phyloP scores from a whole-genome alignment of 2,797 vertebrate genomes.

The Oreochromis grahami region DNA sequence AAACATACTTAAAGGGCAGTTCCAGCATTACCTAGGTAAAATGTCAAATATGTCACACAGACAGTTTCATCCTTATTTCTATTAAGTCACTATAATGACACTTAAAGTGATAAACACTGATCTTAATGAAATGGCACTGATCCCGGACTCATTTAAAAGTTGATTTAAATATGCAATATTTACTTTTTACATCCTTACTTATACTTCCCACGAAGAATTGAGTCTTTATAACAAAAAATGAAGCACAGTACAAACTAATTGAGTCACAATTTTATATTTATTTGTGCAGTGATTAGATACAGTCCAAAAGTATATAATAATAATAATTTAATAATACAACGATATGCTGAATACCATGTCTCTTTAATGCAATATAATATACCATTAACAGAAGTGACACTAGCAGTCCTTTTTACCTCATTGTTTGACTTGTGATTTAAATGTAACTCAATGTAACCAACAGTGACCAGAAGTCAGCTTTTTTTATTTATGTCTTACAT shows the following conservation, averaged over 20 bases:
- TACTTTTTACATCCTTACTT: neutral
- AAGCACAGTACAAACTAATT: rapidly evolving
- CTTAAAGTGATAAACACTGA: neutral
- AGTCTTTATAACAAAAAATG: neutral
- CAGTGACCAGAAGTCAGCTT: rapidly evolving
- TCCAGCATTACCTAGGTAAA: rapidly evolving
- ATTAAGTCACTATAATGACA: neutral
- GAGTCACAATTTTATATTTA: rapidly evolving
- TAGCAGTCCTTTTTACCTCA: neutral
- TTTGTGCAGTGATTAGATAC: rapidly evolving
- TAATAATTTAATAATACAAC: rapidly evolving
- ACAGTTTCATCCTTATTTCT: rapidly evolving
- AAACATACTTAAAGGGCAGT: rapidly evolving
- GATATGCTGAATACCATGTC: rapidly evolving
- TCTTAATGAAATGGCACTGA: no score
- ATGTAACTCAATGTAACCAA: neutral
- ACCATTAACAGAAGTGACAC: rapidly evolving
- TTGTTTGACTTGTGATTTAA: neutral
- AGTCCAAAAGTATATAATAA: neutral
- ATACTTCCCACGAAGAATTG: neutral
- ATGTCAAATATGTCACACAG: rapidly evolving
- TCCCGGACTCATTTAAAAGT: neutral
- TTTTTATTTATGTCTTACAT: rapidly evolving
- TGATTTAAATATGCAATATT: neutral
- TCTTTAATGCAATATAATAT: neutral